phyloP scores from a whole-genome alignment of 2,113 vertebrate species.

The Bubo bubo region DNA sequence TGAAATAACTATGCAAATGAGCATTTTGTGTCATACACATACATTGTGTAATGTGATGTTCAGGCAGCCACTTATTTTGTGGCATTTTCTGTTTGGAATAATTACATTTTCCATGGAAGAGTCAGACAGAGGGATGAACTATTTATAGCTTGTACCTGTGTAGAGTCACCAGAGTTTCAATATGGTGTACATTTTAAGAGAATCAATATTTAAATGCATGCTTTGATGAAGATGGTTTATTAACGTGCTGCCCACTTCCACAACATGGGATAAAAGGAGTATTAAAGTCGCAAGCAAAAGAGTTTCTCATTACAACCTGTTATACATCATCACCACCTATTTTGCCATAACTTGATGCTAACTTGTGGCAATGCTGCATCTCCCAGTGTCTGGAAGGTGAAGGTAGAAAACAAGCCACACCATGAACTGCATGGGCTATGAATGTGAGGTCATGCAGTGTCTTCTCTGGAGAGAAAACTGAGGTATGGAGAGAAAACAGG shows the following conservation, averaged over 20 bases:
- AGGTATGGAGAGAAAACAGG: background rate
- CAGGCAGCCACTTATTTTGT: background rate
- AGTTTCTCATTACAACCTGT: background rate
- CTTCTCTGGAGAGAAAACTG: background rate
- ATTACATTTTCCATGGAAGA: background rate
- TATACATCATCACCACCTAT: background rate
- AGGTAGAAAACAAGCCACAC: background rate
- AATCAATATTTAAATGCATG: background rate
- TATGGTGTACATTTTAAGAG: background rate
- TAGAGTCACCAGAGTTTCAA: background rate
- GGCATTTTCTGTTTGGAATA: background rate
- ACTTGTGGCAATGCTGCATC: background rate
- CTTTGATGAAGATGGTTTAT: background rate
- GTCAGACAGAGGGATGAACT: background rate
- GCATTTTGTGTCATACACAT: background rate
- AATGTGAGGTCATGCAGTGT: background rate
- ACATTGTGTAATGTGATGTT: background rate
- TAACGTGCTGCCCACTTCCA: background rate
- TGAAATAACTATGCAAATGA: constrained; percentile 24
- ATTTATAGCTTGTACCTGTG: background rate
- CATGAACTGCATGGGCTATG: background rate
- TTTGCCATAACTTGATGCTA: background rate
- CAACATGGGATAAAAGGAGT: background rate
- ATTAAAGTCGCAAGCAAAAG: background rate
- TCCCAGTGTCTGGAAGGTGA: background rate